Evolutionary conservation across 1,140 invertebrate species (phyloP), one percentile per base, ranked within the genome.

Genomic region (Aphidius ervi): DNA sequence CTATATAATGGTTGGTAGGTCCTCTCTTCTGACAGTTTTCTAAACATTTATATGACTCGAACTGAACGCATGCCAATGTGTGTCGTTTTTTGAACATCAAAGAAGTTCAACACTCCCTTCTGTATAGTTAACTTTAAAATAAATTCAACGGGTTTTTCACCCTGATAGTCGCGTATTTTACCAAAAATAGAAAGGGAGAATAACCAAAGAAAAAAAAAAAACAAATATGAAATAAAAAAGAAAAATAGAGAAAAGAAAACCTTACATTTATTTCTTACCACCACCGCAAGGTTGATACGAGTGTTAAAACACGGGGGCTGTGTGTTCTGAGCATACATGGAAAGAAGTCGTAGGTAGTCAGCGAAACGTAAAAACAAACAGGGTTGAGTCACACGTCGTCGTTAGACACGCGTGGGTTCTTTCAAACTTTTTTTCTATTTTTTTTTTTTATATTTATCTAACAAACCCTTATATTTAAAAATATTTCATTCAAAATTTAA

Each of bases 301-400:
- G 61, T 64, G 67, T 67, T 68, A 72, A 75, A 68, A 73, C 63
- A 65, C 70, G 66, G 69, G 66, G 23, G 23, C 68, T 75, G 72
- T 76, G 65, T 76, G 66, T 58, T 59, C 49, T 23, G 65, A 61
- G 71, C 68, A 76, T 75, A 76, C 67, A 76, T 63, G 55, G 63
- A 60, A 61, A 62, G 52, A 58, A 49, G 63, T 61, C 63, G 52
- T 62, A 46, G 50, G 59, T 52, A 65, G 59, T 62, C 69, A 67
- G 46, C 60, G 67, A 72, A 70, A 74, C 71, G 74, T 71, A 68
- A 76, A 76, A 70, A 68, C 67, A 75, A 76, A 76, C 67, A 74
- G 46, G 56, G 64, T 31, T 31, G 63, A 66, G 63, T 65, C 65
- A 65, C 70, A 65, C 23, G 23, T 31, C 23, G 4, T 31, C 23